phyloP scores from a whole-genome alignment of 2,113 vertebrate species.

The Eleginops maclovinus region DNA sequence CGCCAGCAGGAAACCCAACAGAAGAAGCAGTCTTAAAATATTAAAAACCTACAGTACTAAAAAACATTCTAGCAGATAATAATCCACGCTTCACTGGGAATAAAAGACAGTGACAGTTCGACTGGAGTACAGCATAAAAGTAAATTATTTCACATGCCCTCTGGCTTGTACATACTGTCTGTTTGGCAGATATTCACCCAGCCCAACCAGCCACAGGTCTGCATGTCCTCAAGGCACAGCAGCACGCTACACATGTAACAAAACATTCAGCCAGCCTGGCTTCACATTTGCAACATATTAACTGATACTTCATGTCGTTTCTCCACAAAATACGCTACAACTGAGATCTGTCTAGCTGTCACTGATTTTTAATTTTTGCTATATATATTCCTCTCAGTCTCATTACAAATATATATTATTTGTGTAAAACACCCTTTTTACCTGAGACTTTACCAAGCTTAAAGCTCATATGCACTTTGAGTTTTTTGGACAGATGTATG shows the following conservation, averaged over 20 bases:
- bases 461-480: background rate
- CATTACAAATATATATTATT: background rate
- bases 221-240: conserved; percentile 50
- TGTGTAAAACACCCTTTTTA: background rate
- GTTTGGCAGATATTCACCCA: conserved; percentile 73
- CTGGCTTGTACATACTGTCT: conserved; percentile 74
- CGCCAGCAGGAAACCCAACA: conserved; percentile 53
- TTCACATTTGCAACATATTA: conserved; percentile 34
- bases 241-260: conserved; percentile 32
- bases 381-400: background rate
- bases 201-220: conserved; percentile 60
- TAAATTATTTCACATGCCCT: conserved; percentile 81
- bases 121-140: conserved; percentile 75
- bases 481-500: background rate
- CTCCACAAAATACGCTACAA: background rate
- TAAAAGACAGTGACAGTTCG: conserved; percentile 77
- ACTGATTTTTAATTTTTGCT: conserved; percentile 11
- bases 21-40: conserved; percentile 63
- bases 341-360: background rate
- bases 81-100: conserved; percentile 68
- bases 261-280: conserved; percentile 33
- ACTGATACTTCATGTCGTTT: background rate
- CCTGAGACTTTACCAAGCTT: background rate
- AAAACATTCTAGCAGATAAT: conserved; percentile 67
- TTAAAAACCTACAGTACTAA: conserved; percentile 58